phyloP scores from a whole-genome alignment of 2,888 invertebrate genomes.

The Hoplodrina blanda region DNA sequence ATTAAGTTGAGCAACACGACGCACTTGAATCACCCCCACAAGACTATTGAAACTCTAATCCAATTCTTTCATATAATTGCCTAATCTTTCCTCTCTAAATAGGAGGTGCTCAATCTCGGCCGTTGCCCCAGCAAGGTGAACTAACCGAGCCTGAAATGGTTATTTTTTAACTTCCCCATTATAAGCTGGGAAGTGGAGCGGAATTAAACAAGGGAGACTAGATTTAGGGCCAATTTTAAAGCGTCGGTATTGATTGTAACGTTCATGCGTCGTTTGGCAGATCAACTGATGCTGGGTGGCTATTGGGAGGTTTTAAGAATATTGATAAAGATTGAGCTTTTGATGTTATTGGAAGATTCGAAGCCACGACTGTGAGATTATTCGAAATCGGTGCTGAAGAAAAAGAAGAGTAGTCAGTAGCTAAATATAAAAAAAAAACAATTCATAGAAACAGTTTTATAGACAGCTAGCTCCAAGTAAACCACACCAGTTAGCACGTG shows the following conservation, averaged over 20 bases:
- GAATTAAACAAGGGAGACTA: slow-evolving; percentile 76
- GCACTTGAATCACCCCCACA: slow-evolving; percentile 57
- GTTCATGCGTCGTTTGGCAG: slow-evolving; percentile 72
- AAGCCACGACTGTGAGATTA: background rate
- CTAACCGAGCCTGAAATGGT: slow-evolving; percentile 86
- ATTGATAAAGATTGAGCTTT: background rate
- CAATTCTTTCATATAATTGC: slow-evolving; percentile 84
- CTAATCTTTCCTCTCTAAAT: slow-evolving; percentile 83
- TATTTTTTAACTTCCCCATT: slow-evolving; percentile 83
- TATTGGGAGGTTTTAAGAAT: background rate
- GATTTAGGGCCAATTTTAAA: slow-evolving; percentile 82
- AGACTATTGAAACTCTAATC: slow-evolving; percentile 71
- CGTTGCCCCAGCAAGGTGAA: slow-evolving; percentile 74
- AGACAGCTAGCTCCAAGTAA: slow-evolving; percentile 12
- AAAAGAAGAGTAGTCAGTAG: background rate
- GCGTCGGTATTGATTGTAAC: slow-evolving; percentile 84
- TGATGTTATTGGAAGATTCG: background rate
- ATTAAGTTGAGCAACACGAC: slow-evolving; percentile 37
- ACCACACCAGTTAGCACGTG: slow-evolving; percentile 46
- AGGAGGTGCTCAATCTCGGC: slow-evolving; percentile 76
- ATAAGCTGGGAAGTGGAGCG: slow-evolving; percentile 70
- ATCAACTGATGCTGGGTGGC: slow-evolving; percentile 13
- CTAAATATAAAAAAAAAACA: background rate
- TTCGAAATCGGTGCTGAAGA: background rate
- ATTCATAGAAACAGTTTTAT: background rate